phyloP scores from a whole-genome alignment of 1,140 invertebrate species.

The Aricia agestis region DNA sequence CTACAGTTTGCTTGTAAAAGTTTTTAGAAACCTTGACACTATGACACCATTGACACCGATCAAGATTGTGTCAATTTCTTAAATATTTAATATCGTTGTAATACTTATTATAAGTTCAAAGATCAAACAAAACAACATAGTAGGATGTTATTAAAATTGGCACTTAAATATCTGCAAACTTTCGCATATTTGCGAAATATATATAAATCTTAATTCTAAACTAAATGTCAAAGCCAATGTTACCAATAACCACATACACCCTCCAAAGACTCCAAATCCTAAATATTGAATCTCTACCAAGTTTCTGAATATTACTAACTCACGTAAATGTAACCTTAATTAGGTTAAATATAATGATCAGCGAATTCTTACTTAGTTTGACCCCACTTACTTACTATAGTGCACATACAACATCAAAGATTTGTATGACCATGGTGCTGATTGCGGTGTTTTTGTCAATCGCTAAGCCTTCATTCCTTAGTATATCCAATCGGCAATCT shows the following conservation, averaged over 20 bases:
- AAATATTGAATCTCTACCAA: no score
- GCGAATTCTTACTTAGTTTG: no score
- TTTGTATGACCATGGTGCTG: no score
- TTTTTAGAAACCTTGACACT: conserved; percentile 4
- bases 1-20: not conserved
- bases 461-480: not conserved
- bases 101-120: not conserved
- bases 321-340: no score
- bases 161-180: not conserved
- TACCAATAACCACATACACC: not conserved
- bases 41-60: conserved; percentile 4
- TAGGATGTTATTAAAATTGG: not conserved
- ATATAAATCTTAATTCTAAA: no score
- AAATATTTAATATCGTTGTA: not conserved
- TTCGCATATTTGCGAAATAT: not conserved
- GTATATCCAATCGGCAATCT: not conserved
- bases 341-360: no score
- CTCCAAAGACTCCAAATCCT: not conserved
- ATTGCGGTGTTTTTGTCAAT: not conserved
- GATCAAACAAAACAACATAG: not conserved
- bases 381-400: no score
- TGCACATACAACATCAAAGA: no score
- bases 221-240: not conserved
- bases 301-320: no score
- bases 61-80: conserved; percentile 4